Conservation (phyloP, 2,888 invertebrate genomes). For the Ischnura elegans region DNA sequence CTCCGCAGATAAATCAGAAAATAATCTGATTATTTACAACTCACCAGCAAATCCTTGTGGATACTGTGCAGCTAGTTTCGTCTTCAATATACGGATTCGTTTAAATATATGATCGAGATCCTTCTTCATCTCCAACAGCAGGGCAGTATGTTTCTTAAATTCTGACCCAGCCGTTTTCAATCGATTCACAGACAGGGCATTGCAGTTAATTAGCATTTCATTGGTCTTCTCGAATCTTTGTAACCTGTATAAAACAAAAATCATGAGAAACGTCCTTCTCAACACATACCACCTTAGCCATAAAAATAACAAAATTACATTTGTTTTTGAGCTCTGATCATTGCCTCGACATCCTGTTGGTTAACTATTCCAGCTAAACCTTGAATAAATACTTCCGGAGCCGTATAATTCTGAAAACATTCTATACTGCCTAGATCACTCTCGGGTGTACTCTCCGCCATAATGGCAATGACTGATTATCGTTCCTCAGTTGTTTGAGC, state of each 20-base stretch:
- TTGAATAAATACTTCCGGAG: constrained; percentile 95
- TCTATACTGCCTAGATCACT: constrained; percentile 85
- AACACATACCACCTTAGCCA: background rate
- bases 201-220: constrained; percentile 98
- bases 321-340: constrained; percentile 94
- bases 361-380: constrained; percentile 94
- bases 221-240: constrained; percentile 99
- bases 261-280: background rate
- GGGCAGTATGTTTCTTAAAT: constrained; percentile 93
- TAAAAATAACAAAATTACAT: constrained; percentile 83
- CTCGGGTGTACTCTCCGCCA: constrained; percentile 78
- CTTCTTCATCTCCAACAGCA: constrained; percentile 94
- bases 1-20: too few relatives aligned
- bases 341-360: constrained; percentile 93
- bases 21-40: too few relatives aligned
- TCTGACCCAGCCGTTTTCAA: constrained; percentile 92
- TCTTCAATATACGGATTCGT: constrained; percentile 91
- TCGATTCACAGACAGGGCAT: constrained; percentile 93
- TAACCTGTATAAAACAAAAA: constrained; percentile 82
- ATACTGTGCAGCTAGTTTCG: constrained; percentile 82
- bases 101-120: constrained; percentile 97
- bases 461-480: constrained; percentile 69
- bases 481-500: background rate
- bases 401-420: constrained; percentile 93
- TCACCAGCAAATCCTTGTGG: constrained; percentile 79